A percentile compares a stretch with the other conserved stretches of the same genome.
These are phyloP conservation scores for Hippoglossus hippoglossus DNA, from an alignment of 2,797 vertebrate genomes.

Conservation along the genomic window DNA sequence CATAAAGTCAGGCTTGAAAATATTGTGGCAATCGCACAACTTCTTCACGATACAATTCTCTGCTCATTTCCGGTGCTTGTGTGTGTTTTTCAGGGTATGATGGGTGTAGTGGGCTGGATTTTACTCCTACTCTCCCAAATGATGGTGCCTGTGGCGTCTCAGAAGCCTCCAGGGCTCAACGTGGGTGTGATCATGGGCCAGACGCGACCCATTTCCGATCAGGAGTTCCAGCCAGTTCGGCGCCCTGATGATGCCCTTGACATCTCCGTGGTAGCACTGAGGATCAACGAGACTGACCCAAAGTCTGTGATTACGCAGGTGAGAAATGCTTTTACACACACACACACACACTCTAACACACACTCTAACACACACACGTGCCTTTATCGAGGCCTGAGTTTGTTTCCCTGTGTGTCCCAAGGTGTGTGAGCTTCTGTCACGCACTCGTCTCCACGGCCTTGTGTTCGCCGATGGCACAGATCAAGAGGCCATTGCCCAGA, in stretches of 20 bases:
- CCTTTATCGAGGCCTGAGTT: slow-evolving; percentile 2
- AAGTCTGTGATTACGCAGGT: slow-evolving; percentile 97
- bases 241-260: slow-evolving; percentile 89
- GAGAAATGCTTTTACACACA: slow-evolving; percentile 47
- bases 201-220: slow-evolving; percentile 89
- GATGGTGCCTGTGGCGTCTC: slow-evolving; percentile 81
- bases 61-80: slow-evolving; percentile 1
- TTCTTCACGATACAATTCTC: neutral
- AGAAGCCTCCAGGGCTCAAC: slow-evolving; percentile 93
- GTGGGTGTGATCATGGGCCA: slow-evolving; percentile 96
- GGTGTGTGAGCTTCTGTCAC: slow-evolving; percentile 96
- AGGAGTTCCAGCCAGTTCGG: slow-evolving; percentile 88
- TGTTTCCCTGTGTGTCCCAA: slow-evolving; percentile 65
- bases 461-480: slow-evolving; percentile 97
- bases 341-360: neutral
- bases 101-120: slow-evolving; percentile 81
- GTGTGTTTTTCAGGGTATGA: slow-evolving; percentile 67
- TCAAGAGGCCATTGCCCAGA: slow-evolving; percentile 98
- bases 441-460: slow-evolving; percentile 95
- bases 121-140: slow-evolving; percentile 79
- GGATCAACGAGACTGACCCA: slow-evolving; percentile 98
- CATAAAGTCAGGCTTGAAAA: slow-evolving; percentile 6
- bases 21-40: neutral
- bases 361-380: neutral
- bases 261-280: slow-evolving; percentile 91